Evolutionary conservation across 2,888 invertebrate genomes (phyloP).

Genomic region (Andrena dorsata): DNA sequence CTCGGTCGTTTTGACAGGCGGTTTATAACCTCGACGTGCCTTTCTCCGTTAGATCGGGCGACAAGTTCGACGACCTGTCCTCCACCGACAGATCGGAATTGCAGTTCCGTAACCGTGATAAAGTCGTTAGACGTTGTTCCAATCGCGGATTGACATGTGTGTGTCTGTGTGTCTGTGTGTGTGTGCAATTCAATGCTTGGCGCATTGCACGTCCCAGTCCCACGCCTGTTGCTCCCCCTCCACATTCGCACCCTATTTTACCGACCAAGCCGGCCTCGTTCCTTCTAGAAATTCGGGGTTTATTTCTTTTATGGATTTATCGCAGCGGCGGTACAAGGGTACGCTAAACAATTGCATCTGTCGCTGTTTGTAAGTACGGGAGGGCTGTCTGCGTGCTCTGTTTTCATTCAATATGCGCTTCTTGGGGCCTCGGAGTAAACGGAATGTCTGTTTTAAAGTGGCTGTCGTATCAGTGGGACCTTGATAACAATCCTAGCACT

Average conservation of each 20-base stretch:
- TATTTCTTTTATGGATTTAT: conserved; percentile 7
- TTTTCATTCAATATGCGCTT: conserved; percentile 38
- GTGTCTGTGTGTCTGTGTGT: background rate
- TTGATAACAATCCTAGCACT: background rate
- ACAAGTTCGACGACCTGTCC: conserved; percentile 54
- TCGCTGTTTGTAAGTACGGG: background rate
- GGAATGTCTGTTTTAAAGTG: background rate
- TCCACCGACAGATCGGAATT: conserved; percentile 40
- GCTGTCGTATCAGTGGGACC: background rate
- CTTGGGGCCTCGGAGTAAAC: background rate
- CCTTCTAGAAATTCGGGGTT: conserved; percentile 29
- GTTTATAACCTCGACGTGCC: conserved; percentile 55
- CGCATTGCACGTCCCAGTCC: conserved; percentile 29
- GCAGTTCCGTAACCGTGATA: conserved; percentile 30
- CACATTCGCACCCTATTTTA: conserved; percentile 35
- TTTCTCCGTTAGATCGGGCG: conserved; percentile 45
- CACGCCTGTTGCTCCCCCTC: conserved; percentile 49
- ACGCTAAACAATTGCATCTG: conserved; percentile 27
- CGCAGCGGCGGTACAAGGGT: background rate
- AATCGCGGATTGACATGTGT: conserved; percentile 4
- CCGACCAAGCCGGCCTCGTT: conserved; percentile 23
- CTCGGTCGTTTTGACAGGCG: conserved; percentile 56
- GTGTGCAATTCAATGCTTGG: background rate
- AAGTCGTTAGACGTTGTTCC: conserved; percentile 29
- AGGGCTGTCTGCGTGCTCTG: background rate